Conservation (phyloP, 2,113 vertebrate species). For the Phalacrocorax brasilianus region DNA sequence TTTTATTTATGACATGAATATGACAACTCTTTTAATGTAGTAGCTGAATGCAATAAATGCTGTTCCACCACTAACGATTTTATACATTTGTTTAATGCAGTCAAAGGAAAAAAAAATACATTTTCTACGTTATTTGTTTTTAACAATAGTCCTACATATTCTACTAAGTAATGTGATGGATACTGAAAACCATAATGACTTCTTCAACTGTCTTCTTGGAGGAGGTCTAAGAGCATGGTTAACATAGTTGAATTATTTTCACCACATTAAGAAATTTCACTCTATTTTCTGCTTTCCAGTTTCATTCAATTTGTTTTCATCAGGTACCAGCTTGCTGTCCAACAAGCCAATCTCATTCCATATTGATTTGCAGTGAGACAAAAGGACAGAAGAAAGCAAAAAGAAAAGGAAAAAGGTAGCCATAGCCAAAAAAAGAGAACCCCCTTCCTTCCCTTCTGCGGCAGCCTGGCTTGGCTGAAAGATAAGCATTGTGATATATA, state of each 20-base stretch:
- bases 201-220: neutral
- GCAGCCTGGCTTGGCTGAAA: neutral
- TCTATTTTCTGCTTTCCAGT: neutral
- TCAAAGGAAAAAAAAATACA: neutral
- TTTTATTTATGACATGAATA: slow-evolving; percentile 43
- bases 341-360: neutral
- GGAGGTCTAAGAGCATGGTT: neutral
- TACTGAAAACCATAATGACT: neutral
- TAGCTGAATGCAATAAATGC: neutral
- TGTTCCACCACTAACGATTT: neutral
- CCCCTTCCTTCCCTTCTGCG: neutral
- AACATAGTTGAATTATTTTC: neutral
- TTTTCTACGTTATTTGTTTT: neutral
- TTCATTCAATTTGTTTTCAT: neutral
- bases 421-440: neutral
- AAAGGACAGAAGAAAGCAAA: neutral
- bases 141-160: neutral
- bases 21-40: slow-evolving; percentile 6
- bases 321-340: neutral
- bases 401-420: neutral
- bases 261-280: neutral
- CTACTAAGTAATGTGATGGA: neutral
- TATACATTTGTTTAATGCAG: neutral
- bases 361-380: neutral
- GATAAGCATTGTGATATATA: neutral